Conservation (phyloP, 2,113 vertebrate genomes). For the Periophthalmus modestus region DNA sequence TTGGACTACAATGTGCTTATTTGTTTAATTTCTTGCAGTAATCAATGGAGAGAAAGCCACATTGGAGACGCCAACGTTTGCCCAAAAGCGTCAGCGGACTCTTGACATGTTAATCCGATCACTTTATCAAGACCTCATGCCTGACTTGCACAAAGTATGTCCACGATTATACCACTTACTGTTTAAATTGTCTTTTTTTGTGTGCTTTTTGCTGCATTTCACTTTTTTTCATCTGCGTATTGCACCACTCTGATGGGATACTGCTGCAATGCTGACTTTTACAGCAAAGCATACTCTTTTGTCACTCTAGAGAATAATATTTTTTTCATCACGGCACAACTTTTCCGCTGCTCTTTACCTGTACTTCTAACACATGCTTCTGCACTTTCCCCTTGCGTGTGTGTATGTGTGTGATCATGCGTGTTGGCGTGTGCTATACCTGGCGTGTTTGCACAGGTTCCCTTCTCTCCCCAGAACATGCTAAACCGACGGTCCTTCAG, state of each 20-base stretch:
- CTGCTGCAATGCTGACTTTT: constrained; percentile 69
- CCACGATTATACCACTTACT: not conserved
- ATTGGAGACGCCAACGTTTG: constrained; percentile 96
- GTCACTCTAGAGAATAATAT: constrained; percentile 24
- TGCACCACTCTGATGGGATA: constrained; percentile 55
- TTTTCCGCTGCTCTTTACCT: constrained; percentile 12
- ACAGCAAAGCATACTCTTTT: constrained; percentile 45
- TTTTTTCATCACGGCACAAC: constrained; percentile 10
- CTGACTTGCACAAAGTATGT: constrained; percentile 93
- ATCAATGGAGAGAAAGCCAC: constrained; percentile 99
- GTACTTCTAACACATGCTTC: constrained; percentile 54
- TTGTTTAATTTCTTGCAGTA: constrained; percentile 73
- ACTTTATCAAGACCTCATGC: constrained; percentile 94
- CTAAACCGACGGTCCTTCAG: constrained; percentile 96
- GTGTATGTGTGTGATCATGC: constrained; percentile 22
- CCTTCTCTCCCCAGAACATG: constrained; percentile 92
- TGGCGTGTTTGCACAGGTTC: constrained; percentile 70
- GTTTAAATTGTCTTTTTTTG: constrained; percentile 23
- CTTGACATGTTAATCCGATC: constrained; percentile 98
- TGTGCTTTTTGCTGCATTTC: constrained; percentile 47
- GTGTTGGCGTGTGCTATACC: constrained; percentile 18
- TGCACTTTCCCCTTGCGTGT: constrained; percentile 47
- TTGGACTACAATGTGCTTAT: not conserved
- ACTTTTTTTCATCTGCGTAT: constrained; percentile 53
- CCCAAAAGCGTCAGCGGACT: constrained; percentile 96